Percentiles rank a stretch among this genome's conserved stretches.
Evolutionary conservation across 2,797 vertebrate species (phyloP).

Genomic region (Myotis vivesi): DNA sequence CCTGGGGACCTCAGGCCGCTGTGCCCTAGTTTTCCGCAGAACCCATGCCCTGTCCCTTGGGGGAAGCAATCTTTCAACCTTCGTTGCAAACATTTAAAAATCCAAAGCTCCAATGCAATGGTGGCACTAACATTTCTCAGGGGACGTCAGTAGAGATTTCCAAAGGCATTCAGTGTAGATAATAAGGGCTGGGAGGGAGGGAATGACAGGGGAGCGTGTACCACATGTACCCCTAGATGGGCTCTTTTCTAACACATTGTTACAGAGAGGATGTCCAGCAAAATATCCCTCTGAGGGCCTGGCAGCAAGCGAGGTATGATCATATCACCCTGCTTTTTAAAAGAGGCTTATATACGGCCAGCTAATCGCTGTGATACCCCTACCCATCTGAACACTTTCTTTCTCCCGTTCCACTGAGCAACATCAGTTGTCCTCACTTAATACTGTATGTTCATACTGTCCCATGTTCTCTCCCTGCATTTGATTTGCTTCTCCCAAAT

Average conservation of each 20-base stretch:
- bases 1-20: slow-evolving; percentile 51
- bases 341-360: background rate
- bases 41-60: slow-evolving; percentile 23
- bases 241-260: background rate
- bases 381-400: background rate
- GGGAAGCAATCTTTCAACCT: slow-evolving; percentile 31
- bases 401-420: background rate
- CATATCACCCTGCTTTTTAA: background rate
- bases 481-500: background rate
- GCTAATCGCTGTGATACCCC: background rate
- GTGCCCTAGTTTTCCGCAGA: slow-evolving; percentile 71
- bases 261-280: background rate
- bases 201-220: background rate
- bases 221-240: background rate
- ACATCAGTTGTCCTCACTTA: background rate
- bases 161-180: background rate
- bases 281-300: background rate
- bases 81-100: slow-evolving; percentile 48
- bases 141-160: background rate
- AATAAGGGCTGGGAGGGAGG: background rate
- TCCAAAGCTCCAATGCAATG: slow-evolving; percentile 22
- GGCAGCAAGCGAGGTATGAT: background rate
- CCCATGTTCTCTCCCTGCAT: background rate
- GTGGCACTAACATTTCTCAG: background rate
- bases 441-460: background rate